Conservation (phyloP, 2,888 invertebrate species). For the Troilus luridus region DNA sequence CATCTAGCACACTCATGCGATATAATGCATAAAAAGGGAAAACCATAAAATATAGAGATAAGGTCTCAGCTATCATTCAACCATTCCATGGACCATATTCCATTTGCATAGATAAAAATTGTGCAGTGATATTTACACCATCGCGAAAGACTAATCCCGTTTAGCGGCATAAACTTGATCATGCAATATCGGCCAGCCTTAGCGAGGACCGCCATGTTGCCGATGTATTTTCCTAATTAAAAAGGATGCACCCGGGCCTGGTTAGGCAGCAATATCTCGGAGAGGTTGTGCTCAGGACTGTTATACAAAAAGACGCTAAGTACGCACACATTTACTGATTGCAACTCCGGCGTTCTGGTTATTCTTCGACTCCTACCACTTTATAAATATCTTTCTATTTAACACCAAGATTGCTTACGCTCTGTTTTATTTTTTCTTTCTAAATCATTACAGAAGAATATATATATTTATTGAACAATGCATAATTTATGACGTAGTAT, state of each 20-base stretch:
- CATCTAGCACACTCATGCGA: not conserved
- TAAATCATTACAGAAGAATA: not conserved
- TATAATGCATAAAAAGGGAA: constrained; percentile 19
- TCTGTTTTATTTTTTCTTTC: not conserved
- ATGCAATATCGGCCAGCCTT: not conserved
- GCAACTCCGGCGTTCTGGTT: not conserved
- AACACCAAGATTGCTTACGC: not conserved
- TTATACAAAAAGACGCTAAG: not conserved
- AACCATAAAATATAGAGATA: constrained; percentile 36
- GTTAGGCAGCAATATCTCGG: not conserved
- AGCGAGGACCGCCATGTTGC: not conserved
- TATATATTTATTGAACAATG: not conserved
- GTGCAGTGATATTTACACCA: not conserved
- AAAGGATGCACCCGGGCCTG: not conserved
- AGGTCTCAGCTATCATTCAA: not conserved
- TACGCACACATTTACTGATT: constrained; percentile 17
- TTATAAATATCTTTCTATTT: not conserved
- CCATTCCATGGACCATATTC: constrained; percentile 49
- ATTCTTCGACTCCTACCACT: not conserved
- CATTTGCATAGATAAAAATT: constrained; percentile 56
- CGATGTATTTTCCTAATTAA: not conserved
- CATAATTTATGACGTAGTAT: not conserved
- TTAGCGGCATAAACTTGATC: not conserved
- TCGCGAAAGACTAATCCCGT: not conserved
- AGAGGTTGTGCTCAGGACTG: not conserved